Percentiles rank a stretch among this genome's conserved stretches.
Evolutionary conservation across 2,797 vertebrate species (phyloP).

Genomic region (Loriculus beryllinus): DNA sequence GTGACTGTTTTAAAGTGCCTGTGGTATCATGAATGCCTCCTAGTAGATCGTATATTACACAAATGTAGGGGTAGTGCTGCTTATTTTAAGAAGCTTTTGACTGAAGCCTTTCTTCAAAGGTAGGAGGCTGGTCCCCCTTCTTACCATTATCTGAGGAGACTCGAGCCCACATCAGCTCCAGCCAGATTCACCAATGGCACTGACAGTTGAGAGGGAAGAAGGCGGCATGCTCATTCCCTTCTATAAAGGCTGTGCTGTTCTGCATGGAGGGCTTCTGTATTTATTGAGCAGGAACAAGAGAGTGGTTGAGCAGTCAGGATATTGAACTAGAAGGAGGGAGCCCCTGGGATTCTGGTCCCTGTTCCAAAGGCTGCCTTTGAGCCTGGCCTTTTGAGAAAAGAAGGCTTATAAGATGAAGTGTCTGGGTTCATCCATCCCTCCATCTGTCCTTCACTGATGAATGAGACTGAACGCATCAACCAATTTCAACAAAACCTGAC

Average conservation of each 20-base stretch:
- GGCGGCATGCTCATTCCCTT: not conserved
- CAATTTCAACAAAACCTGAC: not conserved
- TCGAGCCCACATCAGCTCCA: not conserved
- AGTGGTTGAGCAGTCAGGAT: not conserved
- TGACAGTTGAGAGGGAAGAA: not conserved
- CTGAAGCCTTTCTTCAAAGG: not conserved
- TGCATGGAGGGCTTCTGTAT: not conserved
- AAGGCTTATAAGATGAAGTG: not conserved
- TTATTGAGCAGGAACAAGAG: not conserved
- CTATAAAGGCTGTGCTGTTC: not conserved
- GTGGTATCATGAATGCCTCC: not conserved
- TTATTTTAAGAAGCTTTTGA: not conserved
- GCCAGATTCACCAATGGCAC: not conserved
- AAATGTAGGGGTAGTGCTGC: not conserved
- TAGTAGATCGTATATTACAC: not conserved
- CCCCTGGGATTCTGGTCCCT: not conserved
- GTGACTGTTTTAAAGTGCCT: not conserved
- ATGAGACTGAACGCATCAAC: not conserved
- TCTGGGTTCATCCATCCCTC: not conserved
- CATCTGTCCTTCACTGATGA: not conserved
- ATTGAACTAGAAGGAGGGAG: not conserved
- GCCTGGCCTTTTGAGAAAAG: not conserved
- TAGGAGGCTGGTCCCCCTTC: not conserved
- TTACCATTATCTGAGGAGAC: not conserved
- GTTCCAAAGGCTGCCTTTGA: conserved; percentile 15